Base-by-base conservation (phyloP, 2,888 invertebrate species). In the Drosophila falleni region DNA sequence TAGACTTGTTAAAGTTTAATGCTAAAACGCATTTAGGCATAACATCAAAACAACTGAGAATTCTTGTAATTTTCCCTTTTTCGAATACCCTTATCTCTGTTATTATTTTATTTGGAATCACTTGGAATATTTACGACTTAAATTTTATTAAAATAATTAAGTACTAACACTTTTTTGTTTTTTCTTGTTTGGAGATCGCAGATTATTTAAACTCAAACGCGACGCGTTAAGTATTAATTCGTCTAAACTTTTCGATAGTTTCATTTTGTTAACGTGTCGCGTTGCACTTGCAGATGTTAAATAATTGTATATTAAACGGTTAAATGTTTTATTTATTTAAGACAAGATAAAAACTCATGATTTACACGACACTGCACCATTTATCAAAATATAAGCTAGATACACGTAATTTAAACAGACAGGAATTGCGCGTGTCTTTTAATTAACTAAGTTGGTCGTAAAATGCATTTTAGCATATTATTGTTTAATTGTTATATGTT, bases 161-260 rank as follows among this genome's bases (percentile, higher is more conserved):
- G 16, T 53, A 64, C 86, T 86, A 84, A 92, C 93, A 89, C 89
- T 91, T 91, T 92, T 93, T n/a, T 78, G 19, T 37, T 89, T 80
- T 81, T 91, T 91, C 80, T 90, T 90, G 46, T 85, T 76, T 37
- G 91, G 89, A 4, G 91, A 89, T 70, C 91, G 90, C 71, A 92
- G 79, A 78, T 90, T 91, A 50, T 91, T 91, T 41, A 92, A 80
- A 75, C 90, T 93, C 54, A 93, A 82, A 39, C 92, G 91, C 82
- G 93, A 92, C 37, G 93, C 93, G 89, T 89, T 93, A 65, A 93
- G 81, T 72, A 93, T 92, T 77, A 93, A 74, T 73, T 93, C 93
- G 78, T 92, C 92, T 35, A 93, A 88, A 83, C 92, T 92, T 86
- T 92, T 92, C 67, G 92, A 91, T 68, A 92, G 78, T 89, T 92